Evolutionary conservation across 1,140 invertebrate species (phyloP).

Genomic region (Drosophila truncata): DNA sequence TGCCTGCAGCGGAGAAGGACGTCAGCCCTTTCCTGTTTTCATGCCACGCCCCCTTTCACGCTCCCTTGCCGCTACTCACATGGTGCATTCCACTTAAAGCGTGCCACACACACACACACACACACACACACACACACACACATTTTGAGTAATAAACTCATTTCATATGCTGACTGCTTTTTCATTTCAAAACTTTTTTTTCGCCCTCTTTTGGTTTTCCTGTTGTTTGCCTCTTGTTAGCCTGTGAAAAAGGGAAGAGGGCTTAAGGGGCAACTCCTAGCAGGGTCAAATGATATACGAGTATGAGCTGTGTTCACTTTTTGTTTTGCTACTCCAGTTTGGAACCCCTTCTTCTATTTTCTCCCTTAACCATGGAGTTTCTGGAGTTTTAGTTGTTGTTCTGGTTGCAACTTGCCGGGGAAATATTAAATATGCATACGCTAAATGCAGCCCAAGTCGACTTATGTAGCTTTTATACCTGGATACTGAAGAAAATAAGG

Average conservation of each 20-base stretch:
- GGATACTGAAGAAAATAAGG: neutral
- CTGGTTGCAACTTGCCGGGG: slow-evolving; percentile 42
- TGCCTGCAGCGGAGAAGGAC: slow-evolving; percentile 49
- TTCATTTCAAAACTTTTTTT: slow-evolving; percentile 80
- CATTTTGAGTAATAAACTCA: slow-evolving; percentile 83
- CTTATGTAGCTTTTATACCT: slow-evolving; percentile 15
- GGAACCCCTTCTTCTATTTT: slow-evolving; percentile 25
- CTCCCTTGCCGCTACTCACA: slow-evolving; percentile 1
- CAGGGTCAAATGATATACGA: slow-evolving; percentile 76
- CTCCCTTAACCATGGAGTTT: slow-evolving; percentile 37
- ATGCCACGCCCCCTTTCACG: slow-evolving; percentile 13
- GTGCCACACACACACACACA: slow-evolving; percentile 44
- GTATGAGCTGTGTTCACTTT: slow-evolving; percentile 44
- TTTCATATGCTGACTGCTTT: slow-evolving; percentile 84
- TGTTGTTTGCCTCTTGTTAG: slow-evolving; percentile 75
- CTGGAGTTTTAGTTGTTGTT: slow-evolving; percentile 42
- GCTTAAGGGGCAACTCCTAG: slow-evolving; percentile 24
- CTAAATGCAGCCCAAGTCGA: slow-evolving; percentile 52
- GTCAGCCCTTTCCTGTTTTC: slow-evolving; percentile 40
- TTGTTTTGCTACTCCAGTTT: slow-evolving; percentile 32
- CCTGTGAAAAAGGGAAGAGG: slow-evolving; percentile 38
- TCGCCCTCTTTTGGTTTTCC: slow-evolving; percentile 36
- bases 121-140: slow-evolving; percentile 37
- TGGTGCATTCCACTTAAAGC: slow-evolving; percentile 76
- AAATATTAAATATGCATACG: slow-evolving; percentile 76